Base-by-base conservation (phyloP, 2,797 vertebrate genomes). In the Gymnocypris eckloni region DNA sequence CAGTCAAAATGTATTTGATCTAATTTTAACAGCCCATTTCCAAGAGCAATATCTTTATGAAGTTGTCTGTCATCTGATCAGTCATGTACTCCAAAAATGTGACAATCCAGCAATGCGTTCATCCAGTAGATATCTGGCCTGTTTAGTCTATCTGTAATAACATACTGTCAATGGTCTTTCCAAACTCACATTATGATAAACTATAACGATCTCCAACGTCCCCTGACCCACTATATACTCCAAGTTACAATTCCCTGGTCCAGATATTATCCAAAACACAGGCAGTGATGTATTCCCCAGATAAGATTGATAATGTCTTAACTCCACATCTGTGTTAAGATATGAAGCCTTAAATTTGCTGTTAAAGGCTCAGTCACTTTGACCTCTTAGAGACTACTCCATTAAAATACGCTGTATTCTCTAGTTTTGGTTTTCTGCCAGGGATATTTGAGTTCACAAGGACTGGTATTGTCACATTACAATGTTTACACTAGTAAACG, bases 211-310 rank as follows among this genome's bases (percentile, higher is more conserved):
- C 79, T 56, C 59, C 37, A 81, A n/a, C n/a, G 56, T 52, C 37
- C 87, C 48, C 45, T 84, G 52, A 79, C 78, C 69, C 61, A 67
- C 18, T 56, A 8, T 71, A 52, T 82, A 80, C 69, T 86, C 67
- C 70, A 81, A 56, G 50, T 82, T 78, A 59, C 52, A 64, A 70
- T 79, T 73, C 69, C 22, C 5, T 10, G 12, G 45, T 67, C 54
- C 73, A 86, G 80, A 52, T 85, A 56, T 33, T 12, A 33, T 85
- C 76, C 59, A 22, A 64, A 73, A 52, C 54, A 54, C 43, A 72
- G 43, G n/a, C 69, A 39, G 52, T 77, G 41, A 45, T 76, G 71
- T 81, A 67, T 67, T 45, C 11, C 12, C 41, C 69, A 45, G 52
- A 82, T 72, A 56, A 82, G 20, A 15, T 83, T 39, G 28, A 75